phyloP scores from a whole-genome alignment of 2,113 vertebrate species.

The Struthio camelus region DNA sequence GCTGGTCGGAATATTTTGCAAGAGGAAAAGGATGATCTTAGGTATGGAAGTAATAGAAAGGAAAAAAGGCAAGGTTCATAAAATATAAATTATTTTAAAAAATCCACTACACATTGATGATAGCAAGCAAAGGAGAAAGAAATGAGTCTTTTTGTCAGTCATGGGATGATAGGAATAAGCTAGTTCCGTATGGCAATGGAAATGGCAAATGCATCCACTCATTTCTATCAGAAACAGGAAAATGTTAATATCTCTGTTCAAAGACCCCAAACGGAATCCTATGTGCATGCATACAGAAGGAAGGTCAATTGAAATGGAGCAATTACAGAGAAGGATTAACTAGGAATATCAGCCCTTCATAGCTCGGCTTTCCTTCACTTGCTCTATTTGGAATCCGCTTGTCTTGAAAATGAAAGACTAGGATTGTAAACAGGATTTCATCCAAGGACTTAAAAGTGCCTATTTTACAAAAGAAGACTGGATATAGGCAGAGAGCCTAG shows the following conservation, averaged over 20 bases:
- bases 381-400: neutral
- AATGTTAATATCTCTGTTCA: neutral
- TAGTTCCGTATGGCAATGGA: neutral
- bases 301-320: neutral
- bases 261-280: neutral
- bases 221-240: neutral
- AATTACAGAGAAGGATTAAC: neutral
- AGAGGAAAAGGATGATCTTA: neutral
- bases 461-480: neutral
- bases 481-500: neutral
- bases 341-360: neutral
- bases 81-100: neutral
- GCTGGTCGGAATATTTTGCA: neutral
- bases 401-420: neutral
- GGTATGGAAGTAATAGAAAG: neutral
- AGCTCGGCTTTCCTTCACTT: neutral
- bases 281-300: neutral
- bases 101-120: neutral
- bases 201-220: neutral
- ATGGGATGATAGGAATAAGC: neutral
- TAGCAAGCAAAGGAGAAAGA: neutral
- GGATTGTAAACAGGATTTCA: neutral
- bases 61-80: neutral
- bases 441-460: neutral
- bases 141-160: neutral